Conservation (phyloP, 2,888 invertebrate genomes). For the Pristionchus mayeri region DNA sequence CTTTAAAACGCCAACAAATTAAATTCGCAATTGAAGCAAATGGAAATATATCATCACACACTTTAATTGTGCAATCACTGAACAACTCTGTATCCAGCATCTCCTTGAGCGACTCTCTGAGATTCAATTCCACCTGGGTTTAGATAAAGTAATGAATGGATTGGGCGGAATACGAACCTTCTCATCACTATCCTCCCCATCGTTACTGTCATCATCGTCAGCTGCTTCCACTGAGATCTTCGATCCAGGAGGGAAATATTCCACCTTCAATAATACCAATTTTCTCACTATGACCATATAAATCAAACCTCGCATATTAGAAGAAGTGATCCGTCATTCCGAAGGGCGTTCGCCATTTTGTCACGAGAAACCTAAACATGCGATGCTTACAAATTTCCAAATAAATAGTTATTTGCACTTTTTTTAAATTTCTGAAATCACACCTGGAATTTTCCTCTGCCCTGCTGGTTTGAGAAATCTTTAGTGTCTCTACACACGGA, state of each 20-base stretch:
- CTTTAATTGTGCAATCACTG: slow-evolving; percentile 71
- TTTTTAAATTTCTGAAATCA: background rate
- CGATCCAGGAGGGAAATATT: slow-evolving; percentile 68
- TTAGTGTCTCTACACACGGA: slow-evolving; percentile 75
- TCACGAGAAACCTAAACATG: slow-evolving; percentile 64
- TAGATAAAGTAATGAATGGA: background rate
- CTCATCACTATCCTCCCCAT: slow-evolving; percentile 59
- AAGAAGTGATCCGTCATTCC: slow-evolving; percentile 68
- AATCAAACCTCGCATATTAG: slow-evolving; percentile 68
- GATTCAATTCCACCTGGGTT: slow-evolving; percentile 4
- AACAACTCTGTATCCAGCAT: slow-evolving; percentile 71
- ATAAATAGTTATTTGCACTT: background rate
- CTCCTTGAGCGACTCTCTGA: slow-evolving; percentile 51
- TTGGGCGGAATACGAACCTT: background rate
- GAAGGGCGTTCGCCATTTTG: slow-evolving; percentile 68
- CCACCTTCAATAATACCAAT: slow-evolving; percentile 51
- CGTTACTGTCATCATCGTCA: slow-evolving; percentile 58
- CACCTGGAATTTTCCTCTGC: slow-evolving; percentile 74
- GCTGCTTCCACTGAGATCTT: slow-evolving; percentile 69
- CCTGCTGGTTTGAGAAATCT: slow-evolving; percentile 75
- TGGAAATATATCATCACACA: slow-evolving; percentile 42
- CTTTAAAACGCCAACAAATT: no score
- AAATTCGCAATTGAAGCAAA: background rate
- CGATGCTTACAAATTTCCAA: no score
- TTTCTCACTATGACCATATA: background rate